A percentile compares a stretch with the other conserved stretches of the same genome.
Evolutionary conservation across 2,888 invertebrate genomes (phyloP).

Genomic region (Priocnemis perturbator): DNA sequence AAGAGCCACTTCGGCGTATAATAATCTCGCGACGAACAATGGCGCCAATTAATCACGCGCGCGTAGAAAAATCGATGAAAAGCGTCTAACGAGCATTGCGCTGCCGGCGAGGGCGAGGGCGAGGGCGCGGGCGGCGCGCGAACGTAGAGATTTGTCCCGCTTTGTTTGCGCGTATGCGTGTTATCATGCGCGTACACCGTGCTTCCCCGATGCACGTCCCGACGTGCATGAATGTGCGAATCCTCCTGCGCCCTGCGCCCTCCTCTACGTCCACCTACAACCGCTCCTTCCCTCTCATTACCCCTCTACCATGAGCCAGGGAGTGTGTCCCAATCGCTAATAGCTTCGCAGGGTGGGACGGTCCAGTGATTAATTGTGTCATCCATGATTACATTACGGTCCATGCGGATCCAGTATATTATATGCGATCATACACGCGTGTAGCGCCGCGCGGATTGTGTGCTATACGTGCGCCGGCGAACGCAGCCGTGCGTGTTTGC

Average conservation of each 20-base stretch:
- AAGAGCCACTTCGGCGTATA: conserved; percentile 27
- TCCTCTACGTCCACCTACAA: background rate
- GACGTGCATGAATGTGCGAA: too few relatives aligned
- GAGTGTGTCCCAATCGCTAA: conserved; percentile 61
- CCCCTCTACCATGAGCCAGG: conserved; percentile 33
- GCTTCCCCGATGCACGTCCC: conserved; percentile 4
- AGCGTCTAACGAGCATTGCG: conserved; percentile 38
- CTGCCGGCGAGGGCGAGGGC: conserved; percentile 23
- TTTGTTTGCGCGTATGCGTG: background rate
- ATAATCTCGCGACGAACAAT: conserved; percentile 48
- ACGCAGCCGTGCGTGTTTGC: conserved; percentile 56
- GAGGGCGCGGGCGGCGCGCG: background rate
- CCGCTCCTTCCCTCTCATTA: conserved; percentile 17
- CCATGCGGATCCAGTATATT: conserved; percentile 59
- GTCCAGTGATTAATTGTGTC: conserved; percentile 72
- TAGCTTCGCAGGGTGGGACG: conserved; percentile 63
- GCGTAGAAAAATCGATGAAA: conserved; percentile 41
- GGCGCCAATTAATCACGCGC: conserved; percentile 50
- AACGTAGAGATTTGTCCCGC: background rate
- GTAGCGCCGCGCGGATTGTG: conserved; percentile 49
- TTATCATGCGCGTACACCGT: background rate
- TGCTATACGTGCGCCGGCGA: conserved; percentile 59
- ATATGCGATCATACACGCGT: conserved; percentile 53
- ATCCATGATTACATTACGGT: conserved; percentile 69
- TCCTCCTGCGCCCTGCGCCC: too few relatives aligned